These are phyloP conservation scores for Pelodiscus sinensis DNA, from an alignment of 2,113 vertebrate genomes.

Conservation along the genomic window DNA sequence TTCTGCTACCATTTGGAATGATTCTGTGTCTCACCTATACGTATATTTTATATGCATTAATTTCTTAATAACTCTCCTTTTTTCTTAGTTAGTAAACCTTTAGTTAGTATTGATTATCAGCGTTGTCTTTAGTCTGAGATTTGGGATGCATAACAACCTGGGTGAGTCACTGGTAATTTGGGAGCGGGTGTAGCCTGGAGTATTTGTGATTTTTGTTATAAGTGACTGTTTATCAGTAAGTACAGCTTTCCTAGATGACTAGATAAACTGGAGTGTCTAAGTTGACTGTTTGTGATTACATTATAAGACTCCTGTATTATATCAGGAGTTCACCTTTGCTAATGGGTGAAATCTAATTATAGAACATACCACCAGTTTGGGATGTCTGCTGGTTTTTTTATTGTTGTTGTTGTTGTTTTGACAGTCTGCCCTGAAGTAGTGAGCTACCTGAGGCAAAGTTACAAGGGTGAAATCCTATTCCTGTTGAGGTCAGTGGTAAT, in stretches of 20 bases:
- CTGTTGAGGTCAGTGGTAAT: background rate
- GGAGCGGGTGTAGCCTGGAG: background rate
- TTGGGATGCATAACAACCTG: background rate
- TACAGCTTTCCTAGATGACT: background rate
- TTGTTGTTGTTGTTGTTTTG: background rate
- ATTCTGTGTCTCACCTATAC: background rate
- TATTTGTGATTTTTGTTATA: background rate
- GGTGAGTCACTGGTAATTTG: background rate
- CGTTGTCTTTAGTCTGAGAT: background rate
- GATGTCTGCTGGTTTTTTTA: background rate
- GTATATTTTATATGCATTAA: background rate
- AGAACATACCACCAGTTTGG: background rate
- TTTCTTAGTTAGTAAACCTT: background rate
- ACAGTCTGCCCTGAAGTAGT: background rate
- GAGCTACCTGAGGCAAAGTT: background rate
- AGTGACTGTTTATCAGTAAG: background rate
- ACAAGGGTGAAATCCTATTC: background rate
- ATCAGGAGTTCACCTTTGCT: background rate
- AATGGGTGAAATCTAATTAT: background rate
- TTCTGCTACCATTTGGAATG: background rate
- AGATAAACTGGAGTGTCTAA: background rate
- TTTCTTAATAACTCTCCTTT: background rate
- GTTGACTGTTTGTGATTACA: background rate
- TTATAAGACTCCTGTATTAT: background rate
- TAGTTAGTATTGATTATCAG: background rate